Percentiles rank a stretch among this genome's conserved stretches.
phyloP scores from a whole-genome alignment of 35 echinoderm and acorn worm genomes.

The Amphiura filiformis region DNA sequence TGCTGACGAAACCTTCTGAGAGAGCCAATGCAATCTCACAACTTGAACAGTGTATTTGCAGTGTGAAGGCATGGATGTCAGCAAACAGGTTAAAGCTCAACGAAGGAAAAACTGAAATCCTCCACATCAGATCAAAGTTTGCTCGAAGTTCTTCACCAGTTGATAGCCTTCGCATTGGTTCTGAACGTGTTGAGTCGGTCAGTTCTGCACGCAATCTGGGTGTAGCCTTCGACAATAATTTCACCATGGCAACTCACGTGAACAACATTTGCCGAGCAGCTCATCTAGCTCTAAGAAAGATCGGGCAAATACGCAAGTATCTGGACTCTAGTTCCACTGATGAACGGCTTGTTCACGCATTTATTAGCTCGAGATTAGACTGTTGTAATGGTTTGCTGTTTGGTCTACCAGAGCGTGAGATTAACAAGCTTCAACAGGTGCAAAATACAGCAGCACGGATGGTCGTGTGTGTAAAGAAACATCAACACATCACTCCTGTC shows the following conservation, averaged over 20 bases:
- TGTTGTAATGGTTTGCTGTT: conserved; percentile 34
- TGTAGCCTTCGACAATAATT: conserved; percentile 2
- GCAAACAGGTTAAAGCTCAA: conserved; percentile 8
- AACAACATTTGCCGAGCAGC: background rate
- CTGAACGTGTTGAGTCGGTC: background rate
- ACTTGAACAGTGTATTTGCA: conserved; percentile 8
- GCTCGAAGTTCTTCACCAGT: background rate
- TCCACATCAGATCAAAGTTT: background rate
- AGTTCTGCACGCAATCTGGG: background rate
- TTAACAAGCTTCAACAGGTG: conserved; percentile 10
- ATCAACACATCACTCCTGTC: background rate
- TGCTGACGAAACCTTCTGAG: conserved; percentile 4
- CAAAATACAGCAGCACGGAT: conserved; percentile 35
- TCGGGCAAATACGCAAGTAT: background rate
- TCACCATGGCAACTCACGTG: background rate
- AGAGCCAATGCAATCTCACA: background rate
- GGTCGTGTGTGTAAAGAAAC: background rate
- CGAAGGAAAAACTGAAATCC: conserved; percentile 4
- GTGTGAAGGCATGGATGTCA: conserved; percentile 4
- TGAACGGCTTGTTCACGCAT: conserved; percentile 31
- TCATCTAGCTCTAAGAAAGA: background rate
- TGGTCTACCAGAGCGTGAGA: conserved; percentile 13
- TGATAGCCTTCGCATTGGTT: background rate
- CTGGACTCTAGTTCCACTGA: conserved; percentile 23
- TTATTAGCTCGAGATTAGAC: conserved; percentile 33